These are phyloP conservation scores for Hydrotaea diabolus DNA, from an alignment of 2,888 invertebrate species.

Conservation along the genomic window DNA sequence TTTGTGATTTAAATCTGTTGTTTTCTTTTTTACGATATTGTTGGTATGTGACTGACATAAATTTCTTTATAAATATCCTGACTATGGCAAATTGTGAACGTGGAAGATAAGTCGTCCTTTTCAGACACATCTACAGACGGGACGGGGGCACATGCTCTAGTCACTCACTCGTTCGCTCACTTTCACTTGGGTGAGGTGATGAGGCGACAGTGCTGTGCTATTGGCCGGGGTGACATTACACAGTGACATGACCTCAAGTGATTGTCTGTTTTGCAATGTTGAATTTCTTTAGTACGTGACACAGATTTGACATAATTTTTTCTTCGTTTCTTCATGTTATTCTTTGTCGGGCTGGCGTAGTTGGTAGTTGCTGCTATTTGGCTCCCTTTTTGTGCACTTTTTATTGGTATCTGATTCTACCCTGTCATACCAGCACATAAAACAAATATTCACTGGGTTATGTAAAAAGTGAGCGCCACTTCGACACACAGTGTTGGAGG, in stretches of 20 bases:
- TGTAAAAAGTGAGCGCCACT: background rate
- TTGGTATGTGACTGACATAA: slow-evolving; percentile 59
- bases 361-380: background rate
- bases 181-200: slow-evolving; percentile 22
- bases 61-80: slow-evolving; percentile 51
- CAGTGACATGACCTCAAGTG: slow-evolving; percentile 58
- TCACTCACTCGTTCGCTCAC: slow-evolving; percentile 4
- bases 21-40: slow-evolving; percentile 49
- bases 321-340: background rate
- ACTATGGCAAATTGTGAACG: slow-evolving; percentile 29
- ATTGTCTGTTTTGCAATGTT: slow-evolving; percentile 49
- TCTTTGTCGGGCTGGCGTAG: background rate
- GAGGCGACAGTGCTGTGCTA: background rate
- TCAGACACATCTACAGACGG: too few species aligned
- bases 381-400: slow-evolving; percentile 11
- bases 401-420: background rate
- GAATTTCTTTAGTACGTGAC: slow-evolving; percentile 55
- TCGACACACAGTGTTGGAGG: background rate
- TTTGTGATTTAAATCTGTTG: slow-evolving; percentile 55
- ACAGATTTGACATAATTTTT: slow-evolving; percentile 54
- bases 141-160: background rate
- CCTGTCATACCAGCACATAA: background rate
- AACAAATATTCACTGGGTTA: background rate
- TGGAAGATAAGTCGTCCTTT: slow-evolving; percentile 28
- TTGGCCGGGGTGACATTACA: slow-evolving; percentile 32